Conservation (phyloP, 35 echinoderm and acorn worm genomes). For the Ophiothrix spiculata region DNA sequence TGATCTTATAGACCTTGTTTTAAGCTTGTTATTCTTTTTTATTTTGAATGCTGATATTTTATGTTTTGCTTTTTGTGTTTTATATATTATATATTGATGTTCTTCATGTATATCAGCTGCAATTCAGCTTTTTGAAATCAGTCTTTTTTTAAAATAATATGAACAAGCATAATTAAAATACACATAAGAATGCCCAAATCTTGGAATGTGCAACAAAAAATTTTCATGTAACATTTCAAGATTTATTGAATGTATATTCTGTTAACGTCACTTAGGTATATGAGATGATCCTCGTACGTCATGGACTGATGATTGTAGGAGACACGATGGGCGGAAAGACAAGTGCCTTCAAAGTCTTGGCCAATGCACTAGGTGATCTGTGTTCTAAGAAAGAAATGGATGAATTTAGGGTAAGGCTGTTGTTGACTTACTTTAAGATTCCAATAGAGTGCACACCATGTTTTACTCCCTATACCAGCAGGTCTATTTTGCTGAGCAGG, state of each 20-base stretch:
- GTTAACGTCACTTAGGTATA: conserved; percentile 95
- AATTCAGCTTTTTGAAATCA: too few relatives aligned
- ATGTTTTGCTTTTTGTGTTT: too few relatives aligned
- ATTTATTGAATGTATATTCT: neutral
- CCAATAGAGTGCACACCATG: too few relatives aligned
- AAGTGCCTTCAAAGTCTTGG: conserved; percentile 72
- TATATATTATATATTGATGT: too few relatives aligned
- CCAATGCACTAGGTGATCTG: conserved; percentile 70
- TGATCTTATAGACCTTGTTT: too few relatives aligned
- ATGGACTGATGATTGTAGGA: conserved; percentile 97
- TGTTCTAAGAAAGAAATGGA: conserved; percentile 73
- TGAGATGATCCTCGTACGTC: conserved; percentile 98
- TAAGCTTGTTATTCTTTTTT: too few relatives aligned
- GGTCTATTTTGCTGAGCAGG: too few relatives aligned
- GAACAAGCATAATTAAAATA: neutral
- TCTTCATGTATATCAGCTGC: too few relatives aligned
- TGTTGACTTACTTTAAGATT: too few relatives aligned
- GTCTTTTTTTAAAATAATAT: neutral
- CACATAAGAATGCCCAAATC: neutral
- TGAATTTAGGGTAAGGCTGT: conserved; percentile 64
- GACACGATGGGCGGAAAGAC: conserved; percentile 94
- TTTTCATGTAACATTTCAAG: neutral
- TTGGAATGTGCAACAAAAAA: neutral
- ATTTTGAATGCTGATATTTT: too few relatives aligned
- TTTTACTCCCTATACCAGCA: too few relatives aligned